These are phyloP conservation scores for Grammomys surdaster DNA, from an alignment of 2,113 vertebrate species.

Conservation along the genomic window DNA sequence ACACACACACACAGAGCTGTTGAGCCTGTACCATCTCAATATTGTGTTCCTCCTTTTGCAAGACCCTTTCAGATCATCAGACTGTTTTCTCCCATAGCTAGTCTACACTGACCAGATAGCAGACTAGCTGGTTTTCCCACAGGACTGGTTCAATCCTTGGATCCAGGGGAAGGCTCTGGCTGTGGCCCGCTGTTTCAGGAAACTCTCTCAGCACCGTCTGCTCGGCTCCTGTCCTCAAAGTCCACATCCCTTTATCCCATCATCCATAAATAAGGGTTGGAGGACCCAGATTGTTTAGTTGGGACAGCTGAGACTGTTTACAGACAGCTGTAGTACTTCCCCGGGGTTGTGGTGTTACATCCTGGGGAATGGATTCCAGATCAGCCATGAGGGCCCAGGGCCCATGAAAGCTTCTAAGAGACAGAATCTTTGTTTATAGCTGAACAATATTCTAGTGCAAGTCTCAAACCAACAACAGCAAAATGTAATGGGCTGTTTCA, in stretches of 20 bases:
- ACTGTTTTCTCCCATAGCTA: background rate
- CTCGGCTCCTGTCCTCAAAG: background rate
- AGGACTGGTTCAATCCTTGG: background rate
- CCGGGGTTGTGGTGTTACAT: background rate
- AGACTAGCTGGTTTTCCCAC: background rate
- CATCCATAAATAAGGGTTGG: background rate
- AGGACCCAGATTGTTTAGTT: background rate
- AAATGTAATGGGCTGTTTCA: background rate
- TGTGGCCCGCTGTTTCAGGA: background rate
- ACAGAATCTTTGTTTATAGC: background rate
- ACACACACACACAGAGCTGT: background rate
- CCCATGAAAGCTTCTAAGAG: background rate
- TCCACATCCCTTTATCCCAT: background rate
- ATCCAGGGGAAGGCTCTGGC: background rate
- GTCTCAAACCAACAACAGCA: background rate
- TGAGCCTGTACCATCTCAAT: background rate
- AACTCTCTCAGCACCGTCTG: background rate
- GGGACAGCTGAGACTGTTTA: background rate
- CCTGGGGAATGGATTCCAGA: background rate
- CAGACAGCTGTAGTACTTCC: background rate
- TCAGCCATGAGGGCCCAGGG: fast-evolving
- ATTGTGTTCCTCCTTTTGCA: background rate
- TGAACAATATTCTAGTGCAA: background rate
- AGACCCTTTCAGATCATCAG: background rate
- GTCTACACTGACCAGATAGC: background rate